Percentiles rank a stretch among this genome's conserved stretches.
Conservation (phyloP, 2,797 vertebrate species). For the Paguma larvata region DNA sequence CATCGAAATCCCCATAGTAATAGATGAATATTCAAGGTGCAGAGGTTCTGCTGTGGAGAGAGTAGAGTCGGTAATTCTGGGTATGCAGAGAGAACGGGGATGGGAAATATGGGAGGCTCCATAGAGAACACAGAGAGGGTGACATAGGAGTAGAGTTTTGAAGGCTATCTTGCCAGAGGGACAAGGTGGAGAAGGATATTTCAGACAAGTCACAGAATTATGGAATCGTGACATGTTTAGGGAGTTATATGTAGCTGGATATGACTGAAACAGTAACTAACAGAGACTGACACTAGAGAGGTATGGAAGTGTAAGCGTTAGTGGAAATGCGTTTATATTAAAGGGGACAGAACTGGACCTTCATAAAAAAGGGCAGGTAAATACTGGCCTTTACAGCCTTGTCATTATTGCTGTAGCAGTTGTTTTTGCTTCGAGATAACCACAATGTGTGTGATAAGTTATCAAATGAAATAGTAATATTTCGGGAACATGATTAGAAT, state of each 20-base stretch:
- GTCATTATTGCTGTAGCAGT: neutral
- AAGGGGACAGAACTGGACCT: conserved; percentile 22
- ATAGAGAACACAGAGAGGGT: neutral
- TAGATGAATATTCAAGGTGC: neutral
- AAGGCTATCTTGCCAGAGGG: neutral
- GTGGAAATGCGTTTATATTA: conserved; percentile 31
- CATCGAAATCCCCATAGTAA: neutral
- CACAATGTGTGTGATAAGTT: neutral
- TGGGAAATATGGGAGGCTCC: neutral
- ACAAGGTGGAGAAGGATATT: neutral
- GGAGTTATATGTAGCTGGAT: neutral
- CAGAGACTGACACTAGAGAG: neutral
- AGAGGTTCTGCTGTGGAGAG: neutral
- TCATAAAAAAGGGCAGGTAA: conserved; percentile 50
- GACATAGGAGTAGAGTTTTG: neutral
- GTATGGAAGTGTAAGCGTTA: neutral
- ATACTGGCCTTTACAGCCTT: conserved; percentile 31
- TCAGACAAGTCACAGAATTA: neutral
- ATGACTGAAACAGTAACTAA: neutral
- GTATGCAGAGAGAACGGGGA: neutral
- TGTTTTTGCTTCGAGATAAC: conserved; percentile 59
- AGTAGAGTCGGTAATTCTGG: neutral
- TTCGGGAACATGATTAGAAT: neutral
- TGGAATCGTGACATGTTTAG: neutral
- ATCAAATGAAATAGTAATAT: conserved; percentile 32